Conservation (phyloP, 2,113 vertebrate genomes). For the Dromaius novaehollandiae region DNA sequence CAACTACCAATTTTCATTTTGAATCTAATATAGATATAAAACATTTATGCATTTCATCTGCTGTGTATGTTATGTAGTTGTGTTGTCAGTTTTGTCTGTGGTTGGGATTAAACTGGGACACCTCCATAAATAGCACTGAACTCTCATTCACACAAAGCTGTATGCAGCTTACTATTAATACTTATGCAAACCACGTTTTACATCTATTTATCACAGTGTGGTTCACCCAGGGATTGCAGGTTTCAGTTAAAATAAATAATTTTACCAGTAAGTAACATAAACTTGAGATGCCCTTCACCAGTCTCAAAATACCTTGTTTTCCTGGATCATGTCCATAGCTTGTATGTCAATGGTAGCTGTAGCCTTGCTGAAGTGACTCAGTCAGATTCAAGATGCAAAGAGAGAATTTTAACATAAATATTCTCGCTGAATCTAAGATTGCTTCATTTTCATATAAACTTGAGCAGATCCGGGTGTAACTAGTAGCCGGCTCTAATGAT, state of each 20-base stretch:
- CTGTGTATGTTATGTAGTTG: background rate
- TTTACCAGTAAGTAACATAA: conserved; percentile 31
- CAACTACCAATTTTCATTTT: background rate
- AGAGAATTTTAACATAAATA: background rate
- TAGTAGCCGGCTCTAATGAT: background rate
- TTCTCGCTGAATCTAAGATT: background rate
- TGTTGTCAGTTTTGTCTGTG: background rate
- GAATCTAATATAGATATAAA: background rate
- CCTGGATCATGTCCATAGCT: conserved; percentile 16
- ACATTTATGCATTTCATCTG: background rate
- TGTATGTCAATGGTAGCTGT: conserved; percentile 3
- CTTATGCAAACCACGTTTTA: background rate
- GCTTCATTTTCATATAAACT: conserved; percentile 21
- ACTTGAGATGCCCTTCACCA: conserved; percentile 13
- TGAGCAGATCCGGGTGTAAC: background rate
- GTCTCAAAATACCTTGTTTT: conserved; percentile 59
- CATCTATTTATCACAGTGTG: conserved; percentile 5
- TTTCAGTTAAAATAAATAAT: conserved; percentile 42
- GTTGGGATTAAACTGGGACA: conserved; percentile 20
- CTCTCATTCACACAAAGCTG: conserved; percentile 2
- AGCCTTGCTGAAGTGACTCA: background rate
- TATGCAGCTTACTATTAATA: conserved; percentile 45
- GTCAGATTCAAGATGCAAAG: background rate
- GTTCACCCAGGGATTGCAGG: conserved; percentile 2
- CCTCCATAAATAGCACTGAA: conserved; percentile 31